Evolutionary conservation across 2,888 invertebrate genomes (phyloP), one percentile per base, ranked within the genome.

Genomic region (Pyrochroa serraticornis): DNA sequence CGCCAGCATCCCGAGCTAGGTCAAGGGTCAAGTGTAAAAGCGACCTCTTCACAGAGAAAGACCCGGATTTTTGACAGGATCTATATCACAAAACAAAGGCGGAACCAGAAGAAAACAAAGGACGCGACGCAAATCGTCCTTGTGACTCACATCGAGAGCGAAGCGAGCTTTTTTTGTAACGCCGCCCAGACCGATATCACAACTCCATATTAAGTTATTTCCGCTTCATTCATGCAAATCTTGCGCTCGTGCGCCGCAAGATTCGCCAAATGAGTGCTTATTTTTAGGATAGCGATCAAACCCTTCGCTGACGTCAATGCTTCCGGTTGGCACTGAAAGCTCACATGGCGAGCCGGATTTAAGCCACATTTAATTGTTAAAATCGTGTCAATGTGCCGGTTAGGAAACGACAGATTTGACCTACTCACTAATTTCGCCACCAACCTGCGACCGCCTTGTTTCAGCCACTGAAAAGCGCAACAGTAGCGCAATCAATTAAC

Each of bases 21-120:
- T 51, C 57, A 34, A n/a, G 36, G 51, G 58, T 58, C 58, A 58
- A 58, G 47, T 58, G 41, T 53, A 58, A 58, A 58, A 47, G 48
- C 32, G 41, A 22, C n/a, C 22, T 22, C 53, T 10, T 38, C 33
- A 6, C n/a, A 34, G 42, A 33, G 34, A 7, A 7, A 32, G 30
- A 31, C n/a, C 10, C 10, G 7, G 30, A 10, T 13, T 36, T 9
- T 47, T 46, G 35, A 36, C 46, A 35, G 9, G 6, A 3, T 30
- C 10, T 7, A 37, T n/a, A 12, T 14, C n/a, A 36, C 22, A 45
- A 36, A 48, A 48, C 30, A 38, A 38, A 22, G n/a, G n/a, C 45
- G n/a, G n/a, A 36, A 36, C 44, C 32, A 44, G 34, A 10, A 30
- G 33, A 44, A 32, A 10, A 44, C 13, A 41, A 41, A 6, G 36